A percentile compares a stretch with the other conserved stretches of the same genome.
Evolutionary conservation across 2,797 vertebrate species (phyloP).

Genomic region (Argya squamiceps): DNA sequence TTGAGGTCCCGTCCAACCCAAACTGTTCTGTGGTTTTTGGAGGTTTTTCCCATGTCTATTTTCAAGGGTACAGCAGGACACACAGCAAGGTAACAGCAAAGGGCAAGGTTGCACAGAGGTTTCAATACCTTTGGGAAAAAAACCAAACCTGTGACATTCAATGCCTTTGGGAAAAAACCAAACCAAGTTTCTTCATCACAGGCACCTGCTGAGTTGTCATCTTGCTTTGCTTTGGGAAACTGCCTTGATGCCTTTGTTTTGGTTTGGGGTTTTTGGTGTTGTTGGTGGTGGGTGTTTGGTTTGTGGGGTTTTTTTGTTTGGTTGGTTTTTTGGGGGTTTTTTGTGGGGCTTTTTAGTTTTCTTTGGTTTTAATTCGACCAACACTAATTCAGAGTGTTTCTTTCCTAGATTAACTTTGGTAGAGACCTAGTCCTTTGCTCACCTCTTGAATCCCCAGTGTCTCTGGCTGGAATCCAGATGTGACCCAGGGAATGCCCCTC

Average conservation of each 20-base stretch:
- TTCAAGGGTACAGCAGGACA: background rate
- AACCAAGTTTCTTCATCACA: background rate
- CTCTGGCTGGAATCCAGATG: background rate
- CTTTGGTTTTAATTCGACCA: background rate
- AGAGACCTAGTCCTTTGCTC: background rate
- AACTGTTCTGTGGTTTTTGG: background rate
- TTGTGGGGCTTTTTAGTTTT: accelerated
- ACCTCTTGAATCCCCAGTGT: background rate
- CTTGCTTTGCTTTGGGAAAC: background rate
- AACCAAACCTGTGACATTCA: background rate
- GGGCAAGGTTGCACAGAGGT: background rate
- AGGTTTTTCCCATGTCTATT: background rate
- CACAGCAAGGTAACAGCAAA: background rate
- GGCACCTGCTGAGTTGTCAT: background rate
- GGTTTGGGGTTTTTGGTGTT: background rate
- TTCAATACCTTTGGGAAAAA: background rate
- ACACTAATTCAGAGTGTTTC: background rate
- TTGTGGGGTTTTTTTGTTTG: accelerated
- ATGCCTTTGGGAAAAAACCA: accelerated
- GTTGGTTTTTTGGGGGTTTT: too few species aligned
- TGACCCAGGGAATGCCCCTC: background rate
- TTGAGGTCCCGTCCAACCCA: background rate
- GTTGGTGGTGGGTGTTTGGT: too few species aligned
- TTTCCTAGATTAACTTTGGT: background rate
- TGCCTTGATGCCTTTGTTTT: background rate